These are phyloP conservation scores for Tetanocera ferruginea DNA, from an alignment of 2,888 invertebrate genomes.

Conservation along the genomic window DNA sequence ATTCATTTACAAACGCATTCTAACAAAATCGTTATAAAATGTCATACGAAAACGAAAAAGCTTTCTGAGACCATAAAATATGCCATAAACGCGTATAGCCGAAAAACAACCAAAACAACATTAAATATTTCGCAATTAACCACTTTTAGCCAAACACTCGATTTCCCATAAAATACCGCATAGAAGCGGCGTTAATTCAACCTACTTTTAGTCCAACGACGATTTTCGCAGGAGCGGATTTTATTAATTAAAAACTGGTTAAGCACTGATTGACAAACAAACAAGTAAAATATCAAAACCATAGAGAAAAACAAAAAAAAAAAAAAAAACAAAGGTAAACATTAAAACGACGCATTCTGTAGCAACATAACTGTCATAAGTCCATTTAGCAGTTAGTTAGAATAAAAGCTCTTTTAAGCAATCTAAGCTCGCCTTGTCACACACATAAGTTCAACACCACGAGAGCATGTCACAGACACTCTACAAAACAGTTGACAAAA, in stretches of 20 bases:
- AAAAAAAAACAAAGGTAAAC: background rate
- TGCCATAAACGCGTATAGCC: background rate
- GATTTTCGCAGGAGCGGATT: constrained; percentile 50
- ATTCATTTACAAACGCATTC: background rate
- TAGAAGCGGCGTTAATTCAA: constrained; percentile 54
- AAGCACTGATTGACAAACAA: constrained; percentile 25
- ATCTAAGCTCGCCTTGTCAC: background rate
- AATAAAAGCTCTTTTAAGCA: constrained; percentile 37
- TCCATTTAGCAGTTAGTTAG: constrained; percentile 13
- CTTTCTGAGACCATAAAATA: background rate
- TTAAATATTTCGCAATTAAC: constrained; percentile 16
- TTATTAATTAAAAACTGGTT: constrained; percentile 64
- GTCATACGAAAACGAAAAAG: constrained; percentile 48
- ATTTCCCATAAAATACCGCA: constrained; percentile 15
- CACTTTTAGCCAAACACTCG: constrained; percentile 16
- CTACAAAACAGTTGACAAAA: background rate
- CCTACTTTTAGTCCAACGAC: constrained; percentile 54
- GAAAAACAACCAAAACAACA: constrained; percentile 49
- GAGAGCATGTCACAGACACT: background rate
- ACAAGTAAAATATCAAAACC: constrained; percentile 10
- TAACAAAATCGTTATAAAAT: constrained; percentile 48
- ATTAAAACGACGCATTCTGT: background rate
- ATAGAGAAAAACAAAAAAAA: constrained; percentile 36
- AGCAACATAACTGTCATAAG: background rate
- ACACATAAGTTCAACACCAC: background rate